Conservation (phyloP, 2,113 vertebrate species). For the Callithrix jacchus region DNA sequence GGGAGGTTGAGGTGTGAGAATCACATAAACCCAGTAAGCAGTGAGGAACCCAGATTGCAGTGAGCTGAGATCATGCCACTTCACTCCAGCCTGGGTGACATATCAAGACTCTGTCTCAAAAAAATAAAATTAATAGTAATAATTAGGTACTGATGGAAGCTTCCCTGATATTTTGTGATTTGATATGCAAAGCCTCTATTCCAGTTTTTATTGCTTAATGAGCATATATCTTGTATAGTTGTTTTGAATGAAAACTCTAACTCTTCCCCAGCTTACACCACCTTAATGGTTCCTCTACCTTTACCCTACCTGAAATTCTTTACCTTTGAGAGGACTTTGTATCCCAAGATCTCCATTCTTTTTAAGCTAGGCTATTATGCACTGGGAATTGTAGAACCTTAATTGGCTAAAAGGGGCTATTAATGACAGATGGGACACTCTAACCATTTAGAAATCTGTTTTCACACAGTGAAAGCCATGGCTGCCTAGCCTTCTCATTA, state of each 20-base stretch:
- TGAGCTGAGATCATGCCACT: too few species aligned
- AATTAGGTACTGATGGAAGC: neutral
- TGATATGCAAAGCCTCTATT: neutral
- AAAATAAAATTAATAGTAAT: too few species aligned
- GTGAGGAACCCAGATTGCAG: too few species aligned
- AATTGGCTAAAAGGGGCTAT: neutral
- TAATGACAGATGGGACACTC: neutral
- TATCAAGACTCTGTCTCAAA: too few species aligned
- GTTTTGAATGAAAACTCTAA: neutral
- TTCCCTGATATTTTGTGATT: neutral
- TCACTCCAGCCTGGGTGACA: too few species aligned
- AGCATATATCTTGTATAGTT: constrained; percentile 20
- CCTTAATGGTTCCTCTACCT: neutral
- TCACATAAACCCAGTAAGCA: too few species aligned
- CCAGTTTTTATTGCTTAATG: constrained; percentile 32
- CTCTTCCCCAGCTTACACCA: neutral
- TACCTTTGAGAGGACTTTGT: neutral
- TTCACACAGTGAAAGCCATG: neutral
- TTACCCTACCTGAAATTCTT: neutral
- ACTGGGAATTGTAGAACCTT: neutral
- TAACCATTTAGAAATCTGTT: neutral
- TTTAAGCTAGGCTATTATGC: neutral
- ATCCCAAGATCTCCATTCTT: neutral
- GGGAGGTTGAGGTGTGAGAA: too few species aligned
- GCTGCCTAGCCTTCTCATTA: neutral